Conservation (phyloP, 1,140 invertebrate genomes). For the Choristoneura fumiferana region DNA sequence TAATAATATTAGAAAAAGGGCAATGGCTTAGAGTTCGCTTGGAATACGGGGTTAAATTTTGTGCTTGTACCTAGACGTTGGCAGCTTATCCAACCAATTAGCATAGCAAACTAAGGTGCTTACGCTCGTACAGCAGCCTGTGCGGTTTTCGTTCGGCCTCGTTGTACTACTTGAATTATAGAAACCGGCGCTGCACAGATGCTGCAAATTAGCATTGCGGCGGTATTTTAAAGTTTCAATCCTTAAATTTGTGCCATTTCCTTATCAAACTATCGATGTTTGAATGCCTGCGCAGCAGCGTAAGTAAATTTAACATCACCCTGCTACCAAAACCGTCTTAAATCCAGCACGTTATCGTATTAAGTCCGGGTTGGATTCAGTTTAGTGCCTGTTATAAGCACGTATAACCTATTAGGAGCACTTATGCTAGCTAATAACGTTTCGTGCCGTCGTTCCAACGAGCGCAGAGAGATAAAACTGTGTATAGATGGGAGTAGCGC, state of each 20-base stretch:
- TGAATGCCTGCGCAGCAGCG: no score
- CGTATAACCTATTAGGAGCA: conserved; percentile 11
- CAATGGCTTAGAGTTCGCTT: not conserved
- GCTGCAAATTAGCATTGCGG: conserved; percentile 23
- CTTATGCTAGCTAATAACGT: conserved; percentile 11
- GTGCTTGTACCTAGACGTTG: conserved; percentile 26
- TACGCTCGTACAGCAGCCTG: conserved; percentile 24
- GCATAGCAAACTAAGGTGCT: conserved; percentile 43
- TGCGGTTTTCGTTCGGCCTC: conserved; percentile 35
- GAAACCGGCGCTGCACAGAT: conserved; percentile 24
- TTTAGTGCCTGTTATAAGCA: not conserved
- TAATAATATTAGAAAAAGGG: not conserved
- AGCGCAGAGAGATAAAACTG: conserved; percentile 11
- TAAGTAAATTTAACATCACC: no score
- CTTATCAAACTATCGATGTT: no score
- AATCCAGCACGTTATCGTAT: no score
- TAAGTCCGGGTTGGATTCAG: no score
- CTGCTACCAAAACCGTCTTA: no score
- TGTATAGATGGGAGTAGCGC: conserved; percentile 25
- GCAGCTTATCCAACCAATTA: conserved; percentile 43
- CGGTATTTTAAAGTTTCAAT: conserved; percentile 16
- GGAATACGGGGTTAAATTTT: conserved; percentile 5
- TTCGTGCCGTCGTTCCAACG: not conserved
- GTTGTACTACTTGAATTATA: conserved; percentile 36
- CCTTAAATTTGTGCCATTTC: not conserved